Evolutionary conservation across 2,888 invertebrate genomes (phyloP), one percentile per base, ranked within the genome.

Genomic region (Caenorhabditis sp.): DNA sequence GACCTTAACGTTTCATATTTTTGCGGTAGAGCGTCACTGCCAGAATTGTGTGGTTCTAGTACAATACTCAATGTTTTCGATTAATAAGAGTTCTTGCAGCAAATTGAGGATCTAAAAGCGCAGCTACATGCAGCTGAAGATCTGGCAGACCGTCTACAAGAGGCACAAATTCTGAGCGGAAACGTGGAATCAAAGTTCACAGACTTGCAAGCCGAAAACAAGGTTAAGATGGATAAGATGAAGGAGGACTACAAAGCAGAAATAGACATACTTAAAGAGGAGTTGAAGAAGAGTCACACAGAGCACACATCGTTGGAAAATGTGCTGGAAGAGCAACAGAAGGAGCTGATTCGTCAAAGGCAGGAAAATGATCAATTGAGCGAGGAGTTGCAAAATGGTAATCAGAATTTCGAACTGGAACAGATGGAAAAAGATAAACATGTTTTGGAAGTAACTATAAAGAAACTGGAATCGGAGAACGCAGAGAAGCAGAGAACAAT

Each of bases 321-420:
- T 13, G 63, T 76, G 13, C 30, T 76, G 11, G 75, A 79, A 53
- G 74, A 73, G n/a, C 73, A 79, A 27, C 79, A 79, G 35, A 63
- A 59, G 15, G 79, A 76, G 52, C 41, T 79, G 30, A 43, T 65
- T 1, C 58, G 55, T 13, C 56, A 75, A 32, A 48, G 65, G n/a
- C 35, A 55, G 27, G 68, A 68, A 15, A 22, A 24, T 15, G 62
- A 76, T 41, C 62, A 75, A 13, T 35, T 72, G 30, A 17, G 39
- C 27, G 58, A 50, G 17, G 48, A 56, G 15, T 77, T 53, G 39
- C 39, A 41, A 35, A 58, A 46, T 3, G 50, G 59, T n/a, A 35
- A 56, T 30, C 22, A 58, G 58, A 55, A 56, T 20, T 30, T 58
- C 7, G 50, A 53, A 26, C 45, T 62, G n/a, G 70, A 59, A 2